These are phyloP conservation scores for Vannuccia rotundouncinata DNA, from an alignment of 2,888 invertebrate species.

Conservation along the genomic window DNA sequence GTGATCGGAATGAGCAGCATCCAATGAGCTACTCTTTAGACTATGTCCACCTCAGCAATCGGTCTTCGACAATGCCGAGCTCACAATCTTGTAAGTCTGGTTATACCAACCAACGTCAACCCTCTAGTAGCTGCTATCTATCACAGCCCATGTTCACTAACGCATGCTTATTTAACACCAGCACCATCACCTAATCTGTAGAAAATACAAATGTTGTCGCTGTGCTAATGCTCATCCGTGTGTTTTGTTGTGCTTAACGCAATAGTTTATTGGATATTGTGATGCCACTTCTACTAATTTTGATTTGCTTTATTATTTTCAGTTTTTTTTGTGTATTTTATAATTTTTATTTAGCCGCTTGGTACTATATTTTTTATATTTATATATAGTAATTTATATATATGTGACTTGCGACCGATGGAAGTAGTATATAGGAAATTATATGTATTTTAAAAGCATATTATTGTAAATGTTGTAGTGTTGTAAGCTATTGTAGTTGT, in stretches of 20 bases:
- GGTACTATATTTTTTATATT: background rate
- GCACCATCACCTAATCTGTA: too few relatives aligned
- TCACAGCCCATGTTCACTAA: too few relatives aligned
- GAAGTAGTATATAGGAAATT: background rate
- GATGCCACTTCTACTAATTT: background rate
- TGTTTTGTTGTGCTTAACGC: too few relatives aligned
- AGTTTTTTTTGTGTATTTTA: background rate
- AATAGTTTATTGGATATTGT: too few relatives aligned
- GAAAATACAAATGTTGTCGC: too few relatives aligned
- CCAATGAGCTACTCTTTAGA: background rate
- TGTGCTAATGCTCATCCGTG: too few relatives aligned
- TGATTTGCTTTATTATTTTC: background rate
- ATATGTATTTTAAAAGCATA: background rate
- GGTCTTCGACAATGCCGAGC: background rate
- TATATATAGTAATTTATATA: background rate
- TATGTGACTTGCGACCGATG: background rate
- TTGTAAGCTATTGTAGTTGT: background rate
- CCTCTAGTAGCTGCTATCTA: too few relatives aligned
- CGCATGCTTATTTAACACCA: too few relatives aligned
- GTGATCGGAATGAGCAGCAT: conserved; percentile 2
- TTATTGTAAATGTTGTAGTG: background rate
- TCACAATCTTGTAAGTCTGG: conserved; percentile 8
- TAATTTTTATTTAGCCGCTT: background rate
- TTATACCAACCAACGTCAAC: background rate
- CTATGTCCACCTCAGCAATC: background rate